Base-by-base conservation (phyloP, 2,888 invertebrate genomes). In the Lasius fuliginosus region DNA sequence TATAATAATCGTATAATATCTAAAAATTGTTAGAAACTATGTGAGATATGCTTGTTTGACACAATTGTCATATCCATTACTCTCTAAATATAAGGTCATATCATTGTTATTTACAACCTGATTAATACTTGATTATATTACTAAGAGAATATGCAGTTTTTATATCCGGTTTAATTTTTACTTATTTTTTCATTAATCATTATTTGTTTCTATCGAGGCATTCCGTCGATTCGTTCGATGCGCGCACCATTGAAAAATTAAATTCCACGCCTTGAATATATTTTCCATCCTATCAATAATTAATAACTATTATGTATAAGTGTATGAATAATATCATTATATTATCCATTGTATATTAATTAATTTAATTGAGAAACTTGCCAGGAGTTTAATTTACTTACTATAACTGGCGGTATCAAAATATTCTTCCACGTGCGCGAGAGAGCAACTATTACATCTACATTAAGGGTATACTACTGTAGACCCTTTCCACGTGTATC, bases 401-500 rank as follows among this genome's bases (percentile, higher is more conserved):
- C 23, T 18, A 27, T 18, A 71, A 18, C 27, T 58, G 33, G 4
- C n/a, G 60, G 18, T 46, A 71, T 36, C 73, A 12, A 60, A 79
- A 71, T 71, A 81, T 73, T 36, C 23, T 68, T 60, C 46, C 60
- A 71, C 60, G 33, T 71, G 69, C 42, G 3, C 36, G 42, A 8
- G n/a, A 33, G 40, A 12, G 53, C 67, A 40, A 68, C n/a, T 69
- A 18, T 71, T 71, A 18, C 71, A 46, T 79, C 23, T 33, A 33
- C 40, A 79, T 69, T 58, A 58, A 36, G 36, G 36, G 36, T 36
- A 36, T 4, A 36, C 36, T 36, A n/a, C 56, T 56, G 15, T 46
- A 60, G 23, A 23, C 18, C 12, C 23, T 36, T n/a, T 56, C 46
- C 79, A 81, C 79, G 58, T 81, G 79, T 71, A 60, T 71, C 79